Evolutionary conservation across 2,797 vertebrate species (phyloP).

Genomic region (Acanthornis magna): DNA sequence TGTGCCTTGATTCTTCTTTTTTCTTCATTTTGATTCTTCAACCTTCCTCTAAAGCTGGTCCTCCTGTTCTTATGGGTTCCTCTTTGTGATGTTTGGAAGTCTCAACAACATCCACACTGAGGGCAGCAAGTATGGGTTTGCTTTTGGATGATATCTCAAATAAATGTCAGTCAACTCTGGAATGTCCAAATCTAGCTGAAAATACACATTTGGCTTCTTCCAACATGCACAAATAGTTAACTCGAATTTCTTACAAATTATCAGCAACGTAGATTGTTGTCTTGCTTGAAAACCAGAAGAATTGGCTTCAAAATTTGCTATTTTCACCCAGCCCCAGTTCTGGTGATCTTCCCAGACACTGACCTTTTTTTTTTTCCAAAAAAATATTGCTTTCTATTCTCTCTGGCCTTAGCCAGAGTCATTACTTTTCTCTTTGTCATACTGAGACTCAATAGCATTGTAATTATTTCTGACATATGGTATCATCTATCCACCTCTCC

Average conservation of each 20-base stretch:
- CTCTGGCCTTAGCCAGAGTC: constrained; percentile 30
- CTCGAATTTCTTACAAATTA: neutral
- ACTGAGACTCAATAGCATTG: constrained; percentile 40
- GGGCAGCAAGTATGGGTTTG: neutral
- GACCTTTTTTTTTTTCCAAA: neutral
- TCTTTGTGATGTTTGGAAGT: neutral
- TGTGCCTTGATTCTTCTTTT: neutral
- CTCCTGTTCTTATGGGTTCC: neutral
- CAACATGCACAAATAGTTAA: neutral
- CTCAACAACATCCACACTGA: neutral
- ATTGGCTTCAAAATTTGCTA: neutral
- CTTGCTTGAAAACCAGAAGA: neutral
- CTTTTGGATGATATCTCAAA: neutral
- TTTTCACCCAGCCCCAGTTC: neutral
- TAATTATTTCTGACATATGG: constrained; percentile 65
- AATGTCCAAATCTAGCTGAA: neutral
- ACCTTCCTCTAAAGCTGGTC: neutral
- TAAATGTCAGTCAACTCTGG: neutral
- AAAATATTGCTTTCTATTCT: constrained; percentile 16
- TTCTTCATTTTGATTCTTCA: neutral
- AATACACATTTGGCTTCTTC: neutral
- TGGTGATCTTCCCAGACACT: constrained; percentile 34
- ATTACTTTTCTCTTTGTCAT: constrained; percentile 49
- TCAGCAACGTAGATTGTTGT: rapidly evolving
- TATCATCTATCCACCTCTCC: constrained; percentile 39